Evolutionary conservation across 2,113 vertebrate genomes (phyloP).

Genomic region (Platycercus adscitus): DNA sequence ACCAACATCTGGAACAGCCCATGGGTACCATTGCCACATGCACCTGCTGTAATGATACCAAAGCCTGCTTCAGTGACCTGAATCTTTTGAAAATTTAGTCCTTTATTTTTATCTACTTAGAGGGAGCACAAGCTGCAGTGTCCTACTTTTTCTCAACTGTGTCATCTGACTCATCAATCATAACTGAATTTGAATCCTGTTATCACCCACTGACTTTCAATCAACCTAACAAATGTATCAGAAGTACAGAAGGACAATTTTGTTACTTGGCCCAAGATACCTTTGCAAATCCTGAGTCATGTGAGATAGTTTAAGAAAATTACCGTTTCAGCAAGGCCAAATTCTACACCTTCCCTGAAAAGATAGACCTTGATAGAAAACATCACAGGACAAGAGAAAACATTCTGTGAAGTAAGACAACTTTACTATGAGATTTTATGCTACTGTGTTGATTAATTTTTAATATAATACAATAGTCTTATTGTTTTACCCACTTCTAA

Average conservation of each 20-base stretch:
- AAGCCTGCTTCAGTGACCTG: slow-evolving; percentile 55
- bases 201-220: slow-evolving; percentile 51
- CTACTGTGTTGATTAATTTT: not conserved
- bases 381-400: not conserved
- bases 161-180: slow-evolving; percentile 65
- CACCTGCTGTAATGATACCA: slow-evolving; percentile 42
- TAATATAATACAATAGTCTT: not conserved
- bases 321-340: not conserved
- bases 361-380: not conserved
- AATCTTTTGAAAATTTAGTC: slow-evolving; percentile 62
- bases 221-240: slow-evolving; percentile 27
- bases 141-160: slow-evolving; percentile 60
- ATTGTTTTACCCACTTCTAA: not conserved
- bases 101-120: slow-evolving; percentile 62
- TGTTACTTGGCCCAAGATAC: not conserved
- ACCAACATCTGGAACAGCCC: not conserved
- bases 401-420: not conserved
- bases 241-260: not conserved
- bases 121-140: slow-evolving; percentile 26
- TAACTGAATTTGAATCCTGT: slow-evolving; percentile 30
- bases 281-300: not conserved
- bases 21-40: slow-evolving; percentile 27
- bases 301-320: not conserved
- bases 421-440: not conserved
- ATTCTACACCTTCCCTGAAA: not conserved